phyloP scores from a whole-genome alignment of 2,888 invertebrate genomes.

The Julus scandinavius region DNA sequence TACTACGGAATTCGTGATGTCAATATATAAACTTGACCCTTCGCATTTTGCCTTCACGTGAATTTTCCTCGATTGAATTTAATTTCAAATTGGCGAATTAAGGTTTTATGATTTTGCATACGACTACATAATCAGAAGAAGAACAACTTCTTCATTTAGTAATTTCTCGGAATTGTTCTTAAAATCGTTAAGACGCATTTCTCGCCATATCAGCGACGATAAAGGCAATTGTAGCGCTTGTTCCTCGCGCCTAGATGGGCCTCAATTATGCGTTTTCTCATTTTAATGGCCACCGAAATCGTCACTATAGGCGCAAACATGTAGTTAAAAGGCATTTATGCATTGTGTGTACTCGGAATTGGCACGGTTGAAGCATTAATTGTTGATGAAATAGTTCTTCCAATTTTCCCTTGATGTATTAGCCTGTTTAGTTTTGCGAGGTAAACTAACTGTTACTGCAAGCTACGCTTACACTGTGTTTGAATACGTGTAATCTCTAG shows the following conservation, averaged over 20 bases:
- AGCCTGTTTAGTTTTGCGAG: not conserved
- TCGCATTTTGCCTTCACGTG: not conserved
- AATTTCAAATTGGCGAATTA: constrained; percentile 10
- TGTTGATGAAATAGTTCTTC: constrained; percentile 30
- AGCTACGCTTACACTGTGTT: not conserved
- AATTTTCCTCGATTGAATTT: not conserved
- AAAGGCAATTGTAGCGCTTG: constrained; percentile 30
- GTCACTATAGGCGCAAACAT: constrained; percentile 34
- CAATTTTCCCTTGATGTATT: not conserved
- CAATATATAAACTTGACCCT: not conserved
- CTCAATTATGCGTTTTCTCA: constrained; percentile 42
- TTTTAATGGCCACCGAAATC: constrained; percentile 30
- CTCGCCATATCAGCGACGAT: not conserved
- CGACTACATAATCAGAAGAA: not conserved
- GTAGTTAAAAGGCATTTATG: constrained; percentile 39
- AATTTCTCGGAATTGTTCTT: constrained; percentile 39
- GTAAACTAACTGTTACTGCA: not conserved
- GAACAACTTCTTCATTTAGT: constrained; percentile 26
- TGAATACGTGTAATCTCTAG: not conserved
- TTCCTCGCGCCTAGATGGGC: not conserved
- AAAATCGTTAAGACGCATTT: constrained; percentile 20
- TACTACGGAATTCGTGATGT: not conserved
- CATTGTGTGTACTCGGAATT: not conserved
- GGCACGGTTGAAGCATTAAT: constrained; percentile 29
- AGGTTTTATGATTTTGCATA: constrained; percentile 9